A percentile compares a stretch with the other conserved stretches of the same genome.
phyloP scores from a whole-genome alignment of 2,113 vertebrate species.

The Cyphomyrus plagiostoma region DNA sequence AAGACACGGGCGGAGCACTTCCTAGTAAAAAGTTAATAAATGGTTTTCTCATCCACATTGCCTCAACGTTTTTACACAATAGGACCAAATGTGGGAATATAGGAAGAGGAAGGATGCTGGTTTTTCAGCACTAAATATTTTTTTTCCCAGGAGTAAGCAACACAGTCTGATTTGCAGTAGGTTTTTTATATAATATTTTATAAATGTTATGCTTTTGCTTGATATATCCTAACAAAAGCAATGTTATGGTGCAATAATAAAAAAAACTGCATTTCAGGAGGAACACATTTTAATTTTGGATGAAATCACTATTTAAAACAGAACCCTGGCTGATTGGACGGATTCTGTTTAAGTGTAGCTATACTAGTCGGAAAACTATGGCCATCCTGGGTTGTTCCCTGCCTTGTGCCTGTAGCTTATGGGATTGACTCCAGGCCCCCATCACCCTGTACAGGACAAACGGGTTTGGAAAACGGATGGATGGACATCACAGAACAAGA shows the following conservation, averaged over 20 bases:
- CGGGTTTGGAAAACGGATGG: neutral
- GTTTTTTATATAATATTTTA: neutral
- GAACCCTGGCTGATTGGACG: neutral
- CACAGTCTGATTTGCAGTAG: neutral
- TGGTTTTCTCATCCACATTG: neutral
- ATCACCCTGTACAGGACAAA: neutral
- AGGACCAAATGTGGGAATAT: constrained; percentile 33
- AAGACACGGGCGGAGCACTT: neutral
- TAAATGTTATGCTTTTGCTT: neutral
- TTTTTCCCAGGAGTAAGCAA: constrained; percentile 21
- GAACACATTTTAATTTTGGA: neutral
- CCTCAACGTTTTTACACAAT: constrained; percentile 17
- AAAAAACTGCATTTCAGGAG: neutral
- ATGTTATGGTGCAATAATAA: neutral
- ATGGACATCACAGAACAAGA: neutral
- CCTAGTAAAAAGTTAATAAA: constrained; percentile 12
- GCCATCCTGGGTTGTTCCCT: neutral
- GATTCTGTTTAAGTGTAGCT: neutral
- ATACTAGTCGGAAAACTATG: neutral
- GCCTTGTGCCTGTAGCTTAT: neutral
- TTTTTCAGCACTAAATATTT: constrained; percentile 28
- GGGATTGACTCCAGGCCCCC: neutral
- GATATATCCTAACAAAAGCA: neutral
- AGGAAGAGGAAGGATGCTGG: constrained; percentile 35
- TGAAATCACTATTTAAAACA: neutral